Conservation (phyloP, 2,888 invertebrate genomes). For the Nymphalis urticae region DNA sequence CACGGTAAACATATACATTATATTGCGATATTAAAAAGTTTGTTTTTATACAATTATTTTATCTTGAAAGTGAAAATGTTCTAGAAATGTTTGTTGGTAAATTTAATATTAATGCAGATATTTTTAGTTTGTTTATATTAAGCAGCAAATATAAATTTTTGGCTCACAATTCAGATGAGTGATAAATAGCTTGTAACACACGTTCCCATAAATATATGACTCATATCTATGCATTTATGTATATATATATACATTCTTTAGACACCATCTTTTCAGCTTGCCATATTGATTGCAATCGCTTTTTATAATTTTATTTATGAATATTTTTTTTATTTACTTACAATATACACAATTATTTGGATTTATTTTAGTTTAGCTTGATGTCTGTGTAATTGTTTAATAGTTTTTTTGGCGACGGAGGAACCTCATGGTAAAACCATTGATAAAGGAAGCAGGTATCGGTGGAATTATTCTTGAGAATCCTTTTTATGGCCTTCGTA, state of each 20-base stretch:
- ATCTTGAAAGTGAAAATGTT: neutral
- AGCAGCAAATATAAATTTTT: conserved; percentile 4
- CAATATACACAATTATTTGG: neutral
- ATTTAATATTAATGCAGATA: neutral
- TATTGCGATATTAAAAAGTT: no score
- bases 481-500: conserved; percentile 95
- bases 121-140: conserved; percentile 20
- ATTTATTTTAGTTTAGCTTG: no score
- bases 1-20: no score
- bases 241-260: neutral
- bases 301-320: neutral
- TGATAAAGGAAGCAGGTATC: conserved; percentile 93
- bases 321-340: neutral
- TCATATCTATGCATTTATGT: neutral
- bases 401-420: conserved; percentile 96
- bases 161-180: neutral
- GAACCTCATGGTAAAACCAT: conserved; percentile 93
- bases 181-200: conserved; percentile 9
- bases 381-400: neutral
- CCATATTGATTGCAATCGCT: neutral
- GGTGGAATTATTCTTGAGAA: conserved; percentile 97
- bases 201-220: neutral
- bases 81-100: neutral
- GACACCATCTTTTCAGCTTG: neutral
- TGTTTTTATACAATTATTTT: neutral